Conservation (phyloP, 1,140 invertebrate genomes). For the Hyphantria cunea region DNA sequence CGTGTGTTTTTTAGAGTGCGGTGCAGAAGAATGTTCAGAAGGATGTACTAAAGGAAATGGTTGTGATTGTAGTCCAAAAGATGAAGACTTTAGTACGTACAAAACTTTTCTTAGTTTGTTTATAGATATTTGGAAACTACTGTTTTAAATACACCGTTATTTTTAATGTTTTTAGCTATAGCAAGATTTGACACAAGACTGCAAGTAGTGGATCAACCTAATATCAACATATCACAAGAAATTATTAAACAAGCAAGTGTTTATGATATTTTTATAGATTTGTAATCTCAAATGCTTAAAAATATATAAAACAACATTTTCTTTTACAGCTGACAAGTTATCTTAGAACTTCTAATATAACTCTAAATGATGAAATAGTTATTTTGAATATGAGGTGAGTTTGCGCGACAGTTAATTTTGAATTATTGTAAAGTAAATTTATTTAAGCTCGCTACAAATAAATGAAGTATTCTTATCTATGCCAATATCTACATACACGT, state of each 20-base stretch:
- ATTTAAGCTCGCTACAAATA: too few species aligned
- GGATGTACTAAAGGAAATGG: constrained; percentile 51
- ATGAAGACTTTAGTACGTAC: constrained; percentile 61
- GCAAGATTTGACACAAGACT: constrained; percentile 69
- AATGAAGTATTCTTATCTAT: too few species aligned
- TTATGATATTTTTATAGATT: background rate
- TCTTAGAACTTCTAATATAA: constrained; percentile 85
- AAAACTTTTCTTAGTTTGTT: background rate
- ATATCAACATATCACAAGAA: constrained; percentile 66
- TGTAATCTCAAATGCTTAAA: too few species aligned
- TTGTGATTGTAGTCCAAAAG: constrained; percentile 69
- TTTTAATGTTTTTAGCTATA: constrained; percentile 39
- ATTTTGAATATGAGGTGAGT: constrained; percentile 86
- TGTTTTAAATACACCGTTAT: too few species aligned
- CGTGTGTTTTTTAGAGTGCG: constrained; percentile 59
- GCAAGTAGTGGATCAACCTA: constrained; percentile 62
- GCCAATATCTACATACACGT: too few species aligned
- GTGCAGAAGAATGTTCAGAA: constrained; percentile 69
- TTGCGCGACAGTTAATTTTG: background rate
- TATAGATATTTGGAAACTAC: too few species aligned
- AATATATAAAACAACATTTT: constrained; percentile 1
- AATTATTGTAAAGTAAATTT: too few species aligned
- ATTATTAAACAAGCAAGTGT: constrained; percentile 62
- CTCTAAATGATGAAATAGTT: constrained; percentile 85
- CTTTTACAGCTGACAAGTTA: constrained; percentile 83